These are phyloP conservation scores for Zeus faber DNA, from an alignment of 2,113 vertebrate species.

Conservation along the genomic window DNA sequence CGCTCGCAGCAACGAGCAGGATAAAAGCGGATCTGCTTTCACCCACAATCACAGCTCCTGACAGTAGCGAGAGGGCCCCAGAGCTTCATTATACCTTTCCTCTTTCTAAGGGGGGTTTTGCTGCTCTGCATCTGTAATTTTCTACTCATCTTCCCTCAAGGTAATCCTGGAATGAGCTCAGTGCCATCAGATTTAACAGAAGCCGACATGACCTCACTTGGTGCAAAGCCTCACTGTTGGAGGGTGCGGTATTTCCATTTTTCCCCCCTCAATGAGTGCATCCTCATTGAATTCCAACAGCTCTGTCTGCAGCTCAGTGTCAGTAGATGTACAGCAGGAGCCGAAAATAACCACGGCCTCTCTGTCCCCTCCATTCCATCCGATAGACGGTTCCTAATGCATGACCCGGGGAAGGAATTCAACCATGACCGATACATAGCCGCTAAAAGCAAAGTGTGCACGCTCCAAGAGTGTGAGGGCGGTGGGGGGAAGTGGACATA, in stretches of 20 bases:
- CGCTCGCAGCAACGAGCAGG: constrained; percentile 31
- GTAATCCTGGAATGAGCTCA: constrained; percentile 24
- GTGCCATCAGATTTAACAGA: constrained; percentile 22
- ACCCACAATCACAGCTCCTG: constrained; percentile 28
- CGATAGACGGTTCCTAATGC: constrained; percentile 11
- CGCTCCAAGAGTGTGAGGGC: not conserved
- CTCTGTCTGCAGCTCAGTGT: not conserved
- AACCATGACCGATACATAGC: constrained; percentile 21
- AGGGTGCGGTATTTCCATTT: constrained; percentile 5
- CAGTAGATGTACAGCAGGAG: not conserved
- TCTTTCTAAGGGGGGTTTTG: constrained; percentile 29
- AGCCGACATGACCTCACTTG: constrained; percentile 29
- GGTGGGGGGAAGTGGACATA: constrained; percentile 1
- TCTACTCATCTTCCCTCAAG: constrained; percentile 22
- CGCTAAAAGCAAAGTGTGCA: constrained; percentile 24
- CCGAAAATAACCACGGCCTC: not conserved
- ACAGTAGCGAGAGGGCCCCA: constrained; percentile 36
- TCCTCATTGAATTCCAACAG: not conserved
- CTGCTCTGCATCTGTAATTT: constrained; percentile 31
- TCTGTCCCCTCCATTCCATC: not conserved
- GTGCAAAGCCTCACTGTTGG: constrained; percentile 5
- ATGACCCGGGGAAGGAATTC: constrained; percentile 9
- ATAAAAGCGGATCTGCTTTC: constrained; percentile 57
- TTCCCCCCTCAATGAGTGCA: constrained; percentile 3
- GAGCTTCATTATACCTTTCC: constrained; percentile 41